These are phyloP conservation scores for Oligia latruncula DNA, from an alignment of 2,888 invertebrate species.

Conservation along the genomic window DNA sequence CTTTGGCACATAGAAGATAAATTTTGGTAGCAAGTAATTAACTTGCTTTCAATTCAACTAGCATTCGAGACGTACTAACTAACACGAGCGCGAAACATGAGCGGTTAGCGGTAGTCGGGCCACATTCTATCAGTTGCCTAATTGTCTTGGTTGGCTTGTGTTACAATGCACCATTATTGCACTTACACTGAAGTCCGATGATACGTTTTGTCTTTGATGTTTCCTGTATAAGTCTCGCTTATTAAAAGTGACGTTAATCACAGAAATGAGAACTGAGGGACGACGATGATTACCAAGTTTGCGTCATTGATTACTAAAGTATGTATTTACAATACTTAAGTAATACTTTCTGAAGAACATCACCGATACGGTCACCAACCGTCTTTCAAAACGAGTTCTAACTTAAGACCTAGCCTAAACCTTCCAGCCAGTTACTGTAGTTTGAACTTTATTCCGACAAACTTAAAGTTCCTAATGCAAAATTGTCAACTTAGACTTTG, in stretches of 20 bases:
- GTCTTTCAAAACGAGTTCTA: no score
- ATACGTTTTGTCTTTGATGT: not conserved
- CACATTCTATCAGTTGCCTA: not conserved
- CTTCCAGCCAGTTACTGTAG: not conserved
- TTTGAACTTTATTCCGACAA: not conserved
- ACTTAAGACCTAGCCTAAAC: no score
- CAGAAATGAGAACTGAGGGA: not conserved
- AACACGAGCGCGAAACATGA: slow-evolving; percentile 2
- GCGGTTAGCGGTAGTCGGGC: not conserved
- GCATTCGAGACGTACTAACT: not conserved
- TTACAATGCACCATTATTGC: slow-evolving; percentile 13
- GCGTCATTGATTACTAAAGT: not conserved
- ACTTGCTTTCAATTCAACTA: not conserved
- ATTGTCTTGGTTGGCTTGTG: not conserved
- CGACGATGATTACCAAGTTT: not conserved
- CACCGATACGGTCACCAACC: no score
- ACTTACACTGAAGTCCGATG: not conserved
- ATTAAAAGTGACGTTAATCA: not conserved
- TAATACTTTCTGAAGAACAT: no score
- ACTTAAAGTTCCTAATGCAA: no score
- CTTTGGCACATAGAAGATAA: not conserved
- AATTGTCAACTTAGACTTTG: no score
- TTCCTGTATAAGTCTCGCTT: not conserved
- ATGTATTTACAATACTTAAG: no score
- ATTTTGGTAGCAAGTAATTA: not conserved